Conservation (phyloP, 30 jellyfish, hydroid and myxozoan genomes). For the Cassiopea xamachana region DNA sequence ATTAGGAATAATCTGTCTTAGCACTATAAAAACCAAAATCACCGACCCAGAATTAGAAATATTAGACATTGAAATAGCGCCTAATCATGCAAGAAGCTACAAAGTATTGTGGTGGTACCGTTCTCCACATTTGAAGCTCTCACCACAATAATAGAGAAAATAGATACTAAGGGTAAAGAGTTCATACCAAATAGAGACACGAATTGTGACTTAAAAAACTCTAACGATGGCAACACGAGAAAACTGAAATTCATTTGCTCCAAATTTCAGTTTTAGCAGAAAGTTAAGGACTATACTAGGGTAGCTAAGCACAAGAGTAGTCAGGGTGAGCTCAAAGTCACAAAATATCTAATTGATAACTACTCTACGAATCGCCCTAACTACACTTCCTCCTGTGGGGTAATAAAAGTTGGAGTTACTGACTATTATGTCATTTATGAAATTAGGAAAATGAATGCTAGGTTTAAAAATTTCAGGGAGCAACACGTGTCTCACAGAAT, state of each 20-base stretch:
- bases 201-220: neutral
- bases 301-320: neutral
- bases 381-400: neutral
- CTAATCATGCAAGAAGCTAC: conserved; percentile 13
- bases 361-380: neutral
- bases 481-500: too few relatives aligned
- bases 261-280: neutral
- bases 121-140: conserved; percentile 11
- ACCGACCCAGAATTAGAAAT: conserved; percentile 15
- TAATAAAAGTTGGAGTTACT: too few relatives aligned
- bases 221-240: conserved; percentile 20
- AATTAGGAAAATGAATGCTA: too few relatives aligned
- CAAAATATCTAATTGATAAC: neutral
- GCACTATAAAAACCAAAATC: neutral
- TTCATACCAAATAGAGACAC: neutral
- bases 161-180: conserved; percentile 5
- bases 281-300: neutral
- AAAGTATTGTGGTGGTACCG: conserved; percentile 25
- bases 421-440: too few relatives aligned
- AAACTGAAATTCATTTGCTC: conserved; percentile 1
- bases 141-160: neutral
- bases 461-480: too few relatives aligned
- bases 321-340: neutral
- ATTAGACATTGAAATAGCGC: conserved; percentile 16
- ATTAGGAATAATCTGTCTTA: neutral